Conservation (phyloP, 1,140 invertebrate genomes). For the Polypedilum vanderplanki region DNA sequence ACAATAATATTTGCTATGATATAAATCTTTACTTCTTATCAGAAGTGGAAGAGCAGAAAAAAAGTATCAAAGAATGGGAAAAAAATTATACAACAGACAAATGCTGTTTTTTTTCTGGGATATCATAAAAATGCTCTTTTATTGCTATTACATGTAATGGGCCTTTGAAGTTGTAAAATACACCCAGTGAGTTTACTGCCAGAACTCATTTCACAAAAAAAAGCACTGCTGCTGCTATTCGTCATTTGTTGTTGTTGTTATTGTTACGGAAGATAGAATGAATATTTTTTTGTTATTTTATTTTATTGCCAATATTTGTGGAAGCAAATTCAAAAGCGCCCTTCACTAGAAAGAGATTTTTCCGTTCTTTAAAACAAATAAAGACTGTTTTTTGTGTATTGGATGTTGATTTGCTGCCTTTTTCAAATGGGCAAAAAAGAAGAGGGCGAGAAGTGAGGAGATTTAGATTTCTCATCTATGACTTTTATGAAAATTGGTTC, state of each 20-base stretch:
- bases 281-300: neutral
- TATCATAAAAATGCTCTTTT: neutral
- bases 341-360: neutral
- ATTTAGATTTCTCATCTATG: neutral
- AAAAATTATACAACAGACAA: neutral
- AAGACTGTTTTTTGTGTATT: neutral
- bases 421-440: neutral
- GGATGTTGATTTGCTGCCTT: neutral
- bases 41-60: neutral
- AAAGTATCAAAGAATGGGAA: neutral
- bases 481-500: constrained; percentile 19
- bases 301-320: neutral
- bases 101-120: neutral
- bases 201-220: neutral
- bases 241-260: neutral
- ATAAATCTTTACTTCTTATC: neutral
- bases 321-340: neutral
- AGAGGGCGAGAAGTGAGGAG: too few species aligned
- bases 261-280: constrained; percentile 2
- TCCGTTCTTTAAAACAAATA: neutral
- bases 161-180: neutral
- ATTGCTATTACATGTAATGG: constrained; percentile 17
- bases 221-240: neutral
- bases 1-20: neutral
- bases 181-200: constrained; percentile 9